A percentile compares a stretch with the other conserved stretches of the same genome.
phyloP scores from a whole-genome alignment of 37 sponge, comb jelly and placozoan genomes.

The Amphimedon queenslandica region DNA sequence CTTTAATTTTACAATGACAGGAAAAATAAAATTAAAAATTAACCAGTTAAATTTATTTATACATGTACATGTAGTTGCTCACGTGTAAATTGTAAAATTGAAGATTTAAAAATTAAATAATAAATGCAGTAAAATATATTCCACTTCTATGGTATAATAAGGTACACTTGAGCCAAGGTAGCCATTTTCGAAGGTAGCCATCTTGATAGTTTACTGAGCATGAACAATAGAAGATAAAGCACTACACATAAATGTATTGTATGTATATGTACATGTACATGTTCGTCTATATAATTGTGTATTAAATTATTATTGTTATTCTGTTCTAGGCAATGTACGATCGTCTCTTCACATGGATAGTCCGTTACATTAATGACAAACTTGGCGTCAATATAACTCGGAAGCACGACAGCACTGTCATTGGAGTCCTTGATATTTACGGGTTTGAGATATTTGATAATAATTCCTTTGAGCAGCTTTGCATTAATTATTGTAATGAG shows the following conservation, averaged over 20 bases:
- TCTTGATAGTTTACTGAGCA: no score
- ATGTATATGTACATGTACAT: not conserved
- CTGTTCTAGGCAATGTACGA: slow-evolving; percentile 68
- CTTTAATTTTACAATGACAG: no score
- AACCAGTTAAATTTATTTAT: no score
- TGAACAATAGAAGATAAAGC: no score
- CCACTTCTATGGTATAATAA: no score
- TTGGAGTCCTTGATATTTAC: slow-evolving; percentile 83
- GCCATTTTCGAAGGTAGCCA: no score
- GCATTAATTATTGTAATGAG: slow-evolving; percentile 99
- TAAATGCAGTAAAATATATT: no score
- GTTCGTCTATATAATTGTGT: not conserved
- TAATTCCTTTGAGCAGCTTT: slow-evolving; percentile 97
- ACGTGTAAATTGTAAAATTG: no score
- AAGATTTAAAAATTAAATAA: no score
- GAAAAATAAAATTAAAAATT: no score
- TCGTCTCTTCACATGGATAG: slow-evolving; percentile 73
- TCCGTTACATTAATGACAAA: slow-evolving; percentile 49
- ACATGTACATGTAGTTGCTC: no score
- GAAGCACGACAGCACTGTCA: slow-evolving; percentile 40
- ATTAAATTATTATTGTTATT: not conserved
- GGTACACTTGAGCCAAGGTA: no score
- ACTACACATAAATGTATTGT: not conserved
- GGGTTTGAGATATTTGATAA: slow-evolving; percentile 82
- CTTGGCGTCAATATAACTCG: slow-evolving; percentile 39